These are phyloP conservation scores for Heliconius charithonia DNA, from an alignment of 2,888 invertebrate genomes.

Conservation along the genomic window DNA sequence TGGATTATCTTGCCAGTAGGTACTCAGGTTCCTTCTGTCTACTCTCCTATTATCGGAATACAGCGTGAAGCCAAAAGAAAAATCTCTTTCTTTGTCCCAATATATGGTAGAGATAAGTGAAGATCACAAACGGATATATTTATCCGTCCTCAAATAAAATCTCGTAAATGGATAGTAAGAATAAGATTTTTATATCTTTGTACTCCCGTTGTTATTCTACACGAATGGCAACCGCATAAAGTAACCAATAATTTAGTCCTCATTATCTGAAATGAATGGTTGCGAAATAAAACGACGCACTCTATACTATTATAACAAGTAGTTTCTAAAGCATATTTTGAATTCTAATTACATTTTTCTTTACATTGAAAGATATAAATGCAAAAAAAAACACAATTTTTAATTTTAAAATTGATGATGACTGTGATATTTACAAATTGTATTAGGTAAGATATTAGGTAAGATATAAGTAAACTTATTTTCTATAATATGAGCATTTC, in stretches of 20 bases:
- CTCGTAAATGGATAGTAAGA: neutral
- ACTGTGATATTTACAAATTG: too few relatives aligned
- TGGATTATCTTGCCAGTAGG: too few relatives aligned
- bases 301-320: slow-evolving; percentile 52
- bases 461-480: too few relatives aligned
- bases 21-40: too few relatives aligned
- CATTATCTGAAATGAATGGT: slow-evolving; percentile 47
- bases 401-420: too few relatives aligned
- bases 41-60: too few relatives aligned
- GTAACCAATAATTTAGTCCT: slow-evolving; percentile 52
- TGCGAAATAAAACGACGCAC: slow-evolving; percentile 47
- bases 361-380: neutral
- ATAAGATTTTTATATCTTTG: slow-evolving; percentile 46
- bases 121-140: neutral
- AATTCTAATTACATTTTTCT: neutral
- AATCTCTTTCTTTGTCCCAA: too few relatives aligned
- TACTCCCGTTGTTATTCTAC: slow-evolving; percentile 57
- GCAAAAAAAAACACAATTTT: too few relatives aligned
- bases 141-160: neutral
- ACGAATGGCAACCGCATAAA: slow-evolving; percentile 60
- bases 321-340: slow-evolving; percentile 17
- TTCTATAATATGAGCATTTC: too few relatives aligned
- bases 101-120: neutral
- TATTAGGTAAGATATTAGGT: too few relatives aligned
- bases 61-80: too few relatives aligned